Conservation (phyloP, 2,797 vertebrate genomes). For the Gallinago stenura region DNA sequence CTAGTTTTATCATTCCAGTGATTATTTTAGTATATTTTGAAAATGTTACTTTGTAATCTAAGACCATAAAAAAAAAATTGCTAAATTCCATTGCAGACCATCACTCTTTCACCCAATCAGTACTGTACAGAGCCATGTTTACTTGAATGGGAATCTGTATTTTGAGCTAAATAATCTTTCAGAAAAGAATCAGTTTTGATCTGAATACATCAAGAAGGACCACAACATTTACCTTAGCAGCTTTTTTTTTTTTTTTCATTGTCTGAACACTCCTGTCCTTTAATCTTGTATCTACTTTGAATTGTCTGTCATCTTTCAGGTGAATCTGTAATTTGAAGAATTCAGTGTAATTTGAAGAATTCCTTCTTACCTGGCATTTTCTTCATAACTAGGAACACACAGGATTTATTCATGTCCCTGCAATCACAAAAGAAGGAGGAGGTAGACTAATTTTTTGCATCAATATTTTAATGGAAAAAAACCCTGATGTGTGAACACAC, state of each 20-base stretch:
- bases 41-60: not conserved
- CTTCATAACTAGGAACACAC: not conserved
- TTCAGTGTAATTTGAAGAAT: not conserved
- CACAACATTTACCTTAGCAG: not conserved
- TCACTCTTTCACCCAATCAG: not conserved
- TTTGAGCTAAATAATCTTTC: not conserved
- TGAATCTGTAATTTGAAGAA: not conserved
- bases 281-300: not conserved
- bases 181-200: not conserved
- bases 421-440: not conserved
- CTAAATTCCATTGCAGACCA: not conserved
- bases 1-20: not conserved
- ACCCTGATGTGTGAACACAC: not conserved
- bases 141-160: not conserved
- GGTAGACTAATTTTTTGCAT: not conserved
- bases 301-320: not conserved
- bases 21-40: not conserved
- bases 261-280: not conserved
- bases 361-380: not conserved
- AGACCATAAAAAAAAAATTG: not conserved
- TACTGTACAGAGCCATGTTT: not conserved
- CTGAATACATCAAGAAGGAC: not conserved
- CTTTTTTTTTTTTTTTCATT: not conserved
- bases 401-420: not conserved
- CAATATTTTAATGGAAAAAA: not conserved